phyloP scores from a whole-genome alignment of 1,140 invertebrate genomes.

The Drosophila hydei region DNA sequence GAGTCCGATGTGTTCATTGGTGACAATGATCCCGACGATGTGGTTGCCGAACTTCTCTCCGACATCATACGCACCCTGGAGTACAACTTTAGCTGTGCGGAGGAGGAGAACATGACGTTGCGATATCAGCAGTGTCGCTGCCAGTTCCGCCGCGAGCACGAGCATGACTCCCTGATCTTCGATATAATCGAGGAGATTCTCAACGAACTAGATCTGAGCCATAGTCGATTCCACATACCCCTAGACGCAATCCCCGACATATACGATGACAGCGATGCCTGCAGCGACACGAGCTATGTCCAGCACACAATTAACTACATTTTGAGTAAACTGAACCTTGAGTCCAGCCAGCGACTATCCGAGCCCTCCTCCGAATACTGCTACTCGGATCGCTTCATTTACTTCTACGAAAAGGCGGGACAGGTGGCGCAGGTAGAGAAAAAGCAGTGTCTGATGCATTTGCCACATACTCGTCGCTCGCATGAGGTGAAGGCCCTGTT shows the following conservation, averaged over 20 bases:
- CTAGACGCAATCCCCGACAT: not conserved
- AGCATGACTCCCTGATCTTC: constrained; percentile 38
- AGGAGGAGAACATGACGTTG: constrained; percentile 62
- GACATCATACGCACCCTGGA: constrained; percentile 67
- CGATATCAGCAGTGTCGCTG: constrained; percentile 70
- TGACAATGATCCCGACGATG: constrained; percentile 44
- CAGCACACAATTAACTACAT: constrained; percentile 57
- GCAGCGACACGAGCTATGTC: constrained; percentile 47
- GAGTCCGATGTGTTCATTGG: constrained; percentile 49
- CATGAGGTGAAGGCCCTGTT: constrained; percentile 54
- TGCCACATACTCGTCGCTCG: constrained; percentile 56
- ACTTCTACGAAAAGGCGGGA: constrained; percentile 70
- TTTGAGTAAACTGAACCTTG: constrained; percentile 55
- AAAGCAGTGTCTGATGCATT: constrained; percentile 45
- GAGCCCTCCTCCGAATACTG: constrained; percentile 62
- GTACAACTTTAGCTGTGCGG: constrained; percentile 58
- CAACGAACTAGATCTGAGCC: constrained; percentile 59
- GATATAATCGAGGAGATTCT: constrained; percentile 72
- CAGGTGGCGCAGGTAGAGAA: not conserved
- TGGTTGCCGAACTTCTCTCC: constrained; percentile 58
- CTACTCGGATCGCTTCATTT: constrained; percentile 60
- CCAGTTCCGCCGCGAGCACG: constrained; percentile 17
- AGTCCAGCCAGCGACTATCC: constrained; percentile 64
- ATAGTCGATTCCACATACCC: constrained; percentile 45
- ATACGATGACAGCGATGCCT: constrained; percentile 16